Conservation (phyloP, 2,113 vertebrate genomes). For the Tyto alba region DNA sequence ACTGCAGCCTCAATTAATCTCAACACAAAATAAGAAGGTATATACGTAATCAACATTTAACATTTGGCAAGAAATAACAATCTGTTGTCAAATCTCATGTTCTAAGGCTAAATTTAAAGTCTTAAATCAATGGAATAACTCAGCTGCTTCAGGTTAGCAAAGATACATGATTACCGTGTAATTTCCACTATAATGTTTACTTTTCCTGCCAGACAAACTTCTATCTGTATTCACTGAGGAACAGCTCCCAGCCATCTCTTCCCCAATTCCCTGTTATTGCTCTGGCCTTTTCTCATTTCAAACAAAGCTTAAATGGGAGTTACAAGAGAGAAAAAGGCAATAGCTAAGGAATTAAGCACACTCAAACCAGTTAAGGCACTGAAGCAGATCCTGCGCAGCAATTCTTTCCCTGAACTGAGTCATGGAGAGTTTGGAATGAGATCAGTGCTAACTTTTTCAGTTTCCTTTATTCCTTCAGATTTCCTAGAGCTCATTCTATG, state of each 20-base stretch:
- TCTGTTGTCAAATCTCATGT: neutral
- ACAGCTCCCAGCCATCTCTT: neutral
- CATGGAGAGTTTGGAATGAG: neutral
- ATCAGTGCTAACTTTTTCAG: neutral
- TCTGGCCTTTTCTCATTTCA: neutral
- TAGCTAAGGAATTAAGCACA: neutral
- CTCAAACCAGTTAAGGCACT: neutral
- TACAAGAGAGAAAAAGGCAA: neutral
- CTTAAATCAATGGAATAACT: neutral
- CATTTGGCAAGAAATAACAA: neutral
- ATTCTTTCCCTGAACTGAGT: neutral
- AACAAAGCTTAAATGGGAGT: neutral
- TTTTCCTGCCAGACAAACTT: neutral
- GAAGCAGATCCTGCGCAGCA: neutral
- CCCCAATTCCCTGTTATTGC: neutral
- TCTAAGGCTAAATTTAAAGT: neutral
- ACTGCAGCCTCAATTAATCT: neutral
- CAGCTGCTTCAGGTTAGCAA: neutral
- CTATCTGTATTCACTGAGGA: neutral
- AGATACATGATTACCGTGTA: neutral
- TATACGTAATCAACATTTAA: neutral
- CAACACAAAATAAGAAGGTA: neutral
- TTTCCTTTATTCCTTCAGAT: neutral
- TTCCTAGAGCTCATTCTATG: neutral
- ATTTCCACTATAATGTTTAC: neutral